Base-by-base conservation (phyloP, 2,888 invertebrate species). In the Diaperis boleti region DNA sequence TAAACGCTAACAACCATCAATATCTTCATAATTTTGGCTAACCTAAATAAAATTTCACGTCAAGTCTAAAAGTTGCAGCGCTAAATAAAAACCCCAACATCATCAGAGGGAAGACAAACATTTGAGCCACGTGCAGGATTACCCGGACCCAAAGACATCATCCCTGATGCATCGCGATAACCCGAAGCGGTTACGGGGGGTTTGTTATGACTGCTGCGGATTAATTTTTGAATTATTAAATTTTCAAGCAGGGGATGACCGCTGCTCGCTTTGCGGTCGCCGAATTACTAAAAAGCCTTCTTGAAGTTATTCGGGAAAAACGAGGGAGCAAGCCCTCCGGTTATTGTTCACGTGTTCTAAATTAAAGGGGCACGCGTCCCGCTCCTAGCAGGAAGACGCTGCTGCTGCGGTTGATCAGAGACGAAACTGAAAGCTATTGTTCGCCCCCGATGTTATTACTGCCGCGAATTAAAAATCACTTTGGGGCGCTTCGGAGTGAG, bases 161-260 rank as follows among this genome's bases (percentile, higher is more conserved):
- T 71, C 69, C 57, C 73, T 72, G 73, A 74, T 74, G 74, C 73
- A 74, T 74, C 72, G 74, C 72, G 76, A 76, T 76, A 75, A 74
- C 74, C 70, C 69, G 74, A 75, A 76, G 76, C 75, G 76, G 75
- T 74, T 75, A 72, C 69, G 67, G 74, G 74, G n/a, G 76, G 73
- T 75, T 76, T 76, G 76, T 76, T 76, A 76, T 76, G 76, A 76
- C 76, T 74, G 74, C 63, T 64, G 72, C 67, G 76, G 76, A 75
- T 76, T 76, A 76, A 76, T 76, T 76, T 75, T 75, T 76, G 75
- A 75, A 76, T 75, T 76, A 76, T 76, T 75, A 76, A 76, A 76
- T 76, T 74, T 73, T 68, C 29, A 54, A 54, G 31, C 31, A 56
- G 49, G 59, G 55, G 49, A 31, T 59, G 41, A 41, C 50, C 17